These are phyloP conservation scores for Odontomyia ornata DNA, from an alignment of 2,888 invertebrate species.

Conservation along the genomic window DNA sequence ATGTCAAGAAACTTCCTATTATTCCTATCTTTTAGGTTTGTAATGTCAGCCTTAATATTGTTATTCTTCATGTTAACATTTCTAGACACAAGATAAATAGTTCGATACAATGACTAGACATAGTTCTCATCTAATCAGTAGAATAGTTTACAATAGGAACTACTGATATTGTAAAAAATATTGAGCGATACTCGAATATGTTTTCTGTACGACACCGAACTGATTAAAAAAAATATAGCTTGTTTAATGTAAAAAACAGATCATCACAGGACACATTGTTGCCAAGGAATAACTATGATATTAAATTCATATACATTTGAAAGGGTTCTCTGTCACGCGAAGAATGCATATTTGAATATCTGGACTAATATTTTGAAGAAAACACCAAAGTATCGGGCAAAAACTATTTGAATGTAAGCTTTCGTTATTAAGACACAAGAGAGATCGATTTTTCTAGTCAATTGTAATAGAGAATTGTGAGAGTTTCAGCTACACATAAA, in stretches of 20 bases:
- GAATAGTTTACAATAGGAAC: not conserved
- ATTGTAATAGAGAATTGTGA: constrained; percentile 14
- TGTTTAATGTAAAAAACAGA: too few species aligned
- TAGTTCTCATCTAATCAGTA: constrained; percentile 25
- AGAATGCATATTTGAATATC: not conserved
- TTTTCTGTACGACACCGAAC: not conserved
- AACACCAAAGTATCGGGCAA: constrained; percentile 32
- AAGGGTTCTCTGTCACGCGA: too few species aligned
- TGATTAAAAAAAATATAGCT: too few species aligned
- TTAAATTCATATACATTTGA: too few species aligned
- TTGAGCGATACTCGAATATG: not conserved
- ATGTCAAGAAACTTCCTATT: not conserved
- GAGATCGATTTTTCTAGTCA: constrained; percentile 37
- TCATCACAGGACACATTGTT: too few species aligned
- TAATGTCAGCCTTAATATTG: constrained; percentile 31
- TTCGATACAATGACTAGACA: constrained; percentile 19
- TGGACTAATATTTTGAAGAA: not conserved
- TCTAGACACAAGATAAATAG: constrained; percentile 35
- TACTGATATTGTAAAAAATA: not conserved
- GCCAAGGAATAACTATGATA: too few species aligned
- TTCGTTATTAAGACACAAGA: not conserved
- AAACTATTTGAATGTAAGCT: constrained; percentile 13
- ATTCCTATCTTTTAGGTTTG: constrained; percentile 20
- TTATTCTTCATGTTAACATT: constrained; percentile 34
- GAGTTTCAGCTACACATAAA: not conserved